Base-by-base conservation (phyloP, 2,113 vertebrate genomes). In the Lasiurus cinereus region DNA sequence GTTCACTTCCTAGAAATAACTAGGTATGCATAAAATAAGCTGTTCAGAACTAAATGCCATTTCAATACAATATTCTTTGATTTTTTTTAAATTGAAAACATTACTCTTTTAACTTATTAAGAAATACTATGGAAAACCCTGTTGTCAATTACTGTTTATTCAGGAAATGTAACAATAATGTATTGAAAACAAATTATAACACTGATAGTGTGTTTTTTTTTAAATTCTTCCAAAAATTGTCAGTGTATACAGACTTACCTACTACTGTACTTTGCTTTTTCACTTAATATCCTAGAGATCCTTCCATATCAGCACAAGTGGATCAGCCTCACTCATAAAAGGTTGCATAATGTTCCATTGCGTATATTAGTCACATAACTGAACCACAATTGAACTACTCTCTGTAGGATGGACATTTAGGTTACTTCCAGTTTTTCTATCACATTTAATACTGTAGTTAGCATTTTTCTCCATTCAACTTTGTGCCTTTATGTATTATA, bases 1-100 rank as follows among this genome's bases (percentile, higher is more conserved):
- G 31, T 72, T 52, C 9, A 52, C 36, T 74, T 36, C 43, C 10
- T 77, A 85, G 79, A 19, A 56, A 46, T 78, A 76, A 73, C 21
- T 74, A 18, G 84, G 7, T 91, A 50, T 62, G 12, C 56, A 67
- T 94, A 76, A 69, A 91, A 50, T 33, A 86, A 95, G 46, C 33
- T 59, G 13, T 79, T 69, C n/a, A 56, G 62, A 87, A 62, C 27
- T 54, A 83, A 78, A 54, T 83, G 29, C 24, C 27, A 62, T 73
- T 70, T 29, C 19, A 50, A 39, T 56, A 39, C 18, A 90, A 46
- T 70, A 16, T 83, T 39, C 8, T 39, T 78, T 79, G 24, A 15
- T 31, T 48, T 74, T 29, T 76, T 16, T n/a, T 18, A 43, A 29
- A 54, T 15, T 59, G n/a, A 27, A 36, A 56, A 39, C 21, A 21